Percentiles rank a stretch among this genome's conserved stretches.
phyloP scores from a whole-genome alignment of 2,113 vertebrate species.

The Electrona antarctica region DNA sequence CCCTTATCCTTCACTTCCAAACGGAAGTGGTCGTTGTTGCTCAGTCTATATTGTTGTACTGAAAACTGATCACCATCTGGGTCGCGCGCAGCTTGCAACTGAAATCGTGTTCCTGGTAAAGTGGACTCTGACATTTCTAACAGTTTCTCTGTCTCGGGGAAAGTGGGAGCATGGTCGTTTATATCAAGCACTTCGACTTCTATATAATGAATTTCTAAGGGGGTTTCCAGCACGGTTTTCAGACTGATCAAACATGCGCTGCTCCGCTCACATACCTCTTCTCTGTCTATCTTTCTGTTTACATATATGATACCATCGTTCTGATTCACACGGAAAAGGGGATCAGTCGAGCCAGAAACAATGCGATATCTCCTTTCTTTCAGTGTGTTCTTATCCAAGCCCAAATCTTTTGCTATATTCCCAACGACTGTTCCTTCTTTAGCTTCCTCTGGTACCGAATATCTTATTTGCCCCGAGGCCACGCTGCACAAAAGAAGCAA shows the following conservation, averaged over 20 bases:
- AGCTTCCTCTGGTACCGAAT: too few species aligned
- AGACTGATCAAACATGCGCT: constrained; percentile 52
- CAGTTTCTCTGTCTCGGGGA: constrained; percentile 56
- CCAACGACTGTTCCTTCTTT: too few species aligned
- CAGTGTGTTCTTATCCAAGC: background rate
- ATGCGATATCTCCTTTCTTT: background rate
- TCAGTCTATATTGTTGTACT: constrained; percentile 68
- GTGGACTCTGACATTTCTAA: constrained; percentile 61
- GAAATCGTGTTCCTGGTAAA: constrained; percentile 58
- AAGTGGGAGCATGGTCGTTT: constrained; percentile 70
- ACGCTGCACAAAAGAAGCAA: background rate
- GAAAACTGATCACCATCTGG: constrained; percentile 61
- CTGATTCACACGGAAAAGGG: background rate
- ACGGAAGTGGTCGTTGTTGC: constrained; percentile 62
- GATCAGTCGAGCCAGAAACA: background rate
- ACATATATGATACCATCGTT: background rate
- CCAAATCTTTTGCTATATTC: too few species aligned
- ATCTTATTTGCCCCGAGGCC: too few species aligned
- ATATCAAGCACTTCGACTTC: constrained; percentile 66
- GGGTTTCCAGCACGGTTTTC: constrained; percentile 62
- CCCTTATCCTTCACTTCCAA: constrained; percentile 62
- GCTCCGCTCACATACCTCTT: constrained; percentile 43
- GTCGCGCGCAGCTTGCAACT: constrained; percentile 62
- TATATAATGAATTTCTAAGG: constrained; percentile 71
- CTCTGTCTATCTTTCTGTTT: background rate